Conservation (phyloP, 2,888 invertebrate genomes). For the Phortica okadai region DNA sequence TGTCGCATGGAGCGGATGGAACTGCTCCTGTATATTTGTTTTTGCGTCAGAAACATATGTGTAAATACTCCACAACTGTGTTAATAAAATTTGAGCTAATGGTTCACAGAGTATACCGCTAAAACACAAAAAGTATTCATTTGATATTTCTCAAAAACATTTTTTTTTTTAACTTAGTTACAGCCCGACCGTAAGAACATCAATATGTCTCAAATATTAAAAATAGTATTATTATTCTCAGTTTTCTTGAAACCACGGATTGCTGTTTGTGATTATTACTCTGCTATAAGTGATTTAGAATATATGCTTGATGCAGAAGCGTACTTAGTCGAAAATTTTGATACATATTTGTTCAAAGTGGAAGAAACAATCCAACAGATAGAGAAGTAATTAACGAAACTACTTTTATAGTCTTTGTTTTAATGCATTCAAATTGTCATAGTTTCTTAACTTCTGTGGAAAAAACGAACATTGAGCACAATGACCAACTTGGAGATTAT, state of each 20-base stretch:
- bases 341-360: slow-evolving; percentile 43
- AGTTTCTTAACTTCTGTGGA: slow-evolving; percentile 42
- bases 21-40: too few relatives aligned
- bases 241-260: not conserved
- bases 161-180: slow-evolving; percentile 40
- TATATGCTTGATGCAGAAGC: slow-evolving; percentile 47
- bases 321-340: slow-evolving; percentile 42
- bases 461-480: slow-evolving; percentile 30
- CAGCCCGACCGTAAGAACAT: slow-evolving; percentile 19
- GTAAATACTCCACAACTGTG: too few relatives aligned
- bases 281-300: slow-evolving; percentile 29
- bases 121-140: too few relatives aligned
- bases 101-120: too few relatives aligned
- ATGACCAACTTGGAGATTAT: slow-evolving; percentile 35
- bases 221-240: not conserved
- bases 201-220: slow-evolving; percentile 44
- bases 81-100: too few relatives aligned
- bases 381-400: slow-evolving; percentile 37
- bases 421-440: not conserved
- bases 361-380: slow-evolving; percentile 38
- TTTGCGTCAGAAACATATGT: too few relatives aligned
- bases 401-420: too few relatives aligned
- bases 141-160: not conserved
- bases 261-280: slow-evolving; percentile 35
- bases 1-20: too few relatives aligned